Base-by-base conservation (phyloP, 2,888 invertebrate species). In the Leptarthrus brevirostris region DNA sequence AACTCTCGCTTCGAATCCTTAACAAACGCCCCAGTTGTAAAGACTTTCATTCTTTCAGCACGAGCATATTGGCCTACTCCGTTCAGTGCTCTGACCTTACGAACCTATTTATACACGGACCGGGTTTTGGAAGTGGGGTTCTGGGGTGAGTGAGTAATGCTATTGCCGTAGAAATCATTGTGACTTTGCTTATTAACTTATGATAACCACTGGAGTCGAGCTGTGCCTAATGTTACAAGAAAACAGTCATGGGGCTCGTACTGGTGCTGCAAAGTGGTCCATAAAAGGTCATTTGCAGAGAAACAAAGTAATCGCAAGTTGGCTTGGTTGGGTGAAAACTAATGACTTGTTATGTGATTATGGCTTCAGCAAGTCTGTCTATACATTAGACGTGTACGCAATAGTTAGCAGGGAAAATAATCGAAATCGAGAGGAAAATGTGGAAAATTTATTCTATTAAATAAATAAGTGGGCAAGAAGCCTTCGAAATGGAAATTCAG, bases 151-250 rank as follows among this genome's bases (percentile, higher is more conserved):
- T 24, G 56, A 66, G 49, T 36, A 69, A 69, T 69, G 69, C 34
- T 69, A 69, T 69, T 69, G 52, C 69, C 69, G 52, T 52, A 49
- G 69, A 69, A 69, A 69, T 69, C 69, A 69, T 69, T 69, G 52
- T 69, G 69, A 69, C 52, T 69, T 69, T 52, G 69, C 52, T 69
- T 69, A 69, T 69, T 69, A 69, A 69, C 69, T 69, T 69, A 69
- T 69, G 69, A 69, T 69, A 69, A 69, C 69, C 49, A 30, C 49
- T 26, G 34, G 18, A 34, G 30, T 22, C 10, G 69, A 47, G 34
- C 52, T 69, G 69, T 69, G 52, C 69, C 20, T 69, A 69, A 69
- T 69, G 69, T 30, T 34, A 52, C 52, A 69, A 34, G 69, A 69
- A 69, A 69, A 52, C 5, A 52, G 69, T n/a, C 49, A 47, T 12